These are phyloP conservation scores for Rhinolophus ferrumequinum DNA, from an alignment of 2,113 vertebrate genomes.

Conservation along the genomic window DNA sequence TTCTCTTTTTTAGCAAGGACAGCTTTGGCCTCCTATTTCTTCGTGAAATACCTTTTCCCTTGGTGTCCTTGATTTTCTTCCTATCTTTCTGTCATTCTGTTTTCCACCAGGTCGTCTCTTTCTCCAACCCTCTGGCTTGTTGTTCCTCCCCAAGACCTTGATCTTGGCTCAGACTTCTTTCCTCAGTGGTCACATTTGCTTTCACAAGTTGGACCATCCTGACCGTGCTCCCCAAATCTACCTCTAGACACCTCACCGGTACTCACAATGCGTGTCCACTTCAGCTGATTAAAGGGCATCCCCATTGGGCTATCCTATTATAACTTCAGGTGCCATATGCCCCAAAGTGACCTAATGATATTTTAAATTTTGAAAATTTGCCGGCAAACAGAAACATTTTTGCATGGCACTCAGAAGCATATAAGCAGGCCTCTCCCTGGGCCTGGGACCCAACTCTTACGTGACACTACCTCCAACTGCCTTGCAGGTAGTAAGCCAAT, in stretches of 20 bases:
- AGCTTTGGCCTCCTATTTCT: neutral
- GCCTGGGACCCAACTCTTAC: neutral
- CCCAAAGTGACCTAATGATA: neutral
- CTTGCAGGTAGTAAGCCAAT: neutral
- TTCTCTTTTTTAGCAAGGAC: neutral
- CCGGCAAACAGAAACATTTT: neutral
- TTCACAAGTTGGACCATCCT: neutral
- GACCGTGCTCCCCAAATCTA: neutral
- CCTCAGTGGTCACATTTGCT: too few relatives aligned
- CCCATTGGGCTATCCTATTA: neutral
- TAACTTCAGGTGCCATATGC: neutral
- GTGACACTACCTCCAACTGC: neutral
- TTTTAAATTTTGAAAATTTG: conserved; percentile 27
- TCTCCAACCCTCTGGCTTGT: neutral
- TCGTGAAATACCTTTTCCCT: neutral
- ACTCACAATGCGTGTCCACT: neutral
- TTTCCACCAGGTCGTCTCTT: neutral
- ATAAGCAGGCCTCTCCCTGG: neutral
- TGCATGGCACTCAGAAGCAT: neutral
- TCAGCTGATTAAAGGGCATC: neutral
- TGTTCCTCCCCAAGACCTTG: neutral
- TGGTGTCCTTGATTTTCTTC: neutral
- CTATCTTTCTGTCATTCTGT: neutral
- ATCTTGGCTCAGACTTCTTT: neutral
- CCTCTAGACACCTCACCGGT: neutral